Percentiles rank a stretch among this genome's conserved stretches.
Conservation (phyloP, 64 coral and sea anemone genomes). For the Platygyra sinensis region DNA sequence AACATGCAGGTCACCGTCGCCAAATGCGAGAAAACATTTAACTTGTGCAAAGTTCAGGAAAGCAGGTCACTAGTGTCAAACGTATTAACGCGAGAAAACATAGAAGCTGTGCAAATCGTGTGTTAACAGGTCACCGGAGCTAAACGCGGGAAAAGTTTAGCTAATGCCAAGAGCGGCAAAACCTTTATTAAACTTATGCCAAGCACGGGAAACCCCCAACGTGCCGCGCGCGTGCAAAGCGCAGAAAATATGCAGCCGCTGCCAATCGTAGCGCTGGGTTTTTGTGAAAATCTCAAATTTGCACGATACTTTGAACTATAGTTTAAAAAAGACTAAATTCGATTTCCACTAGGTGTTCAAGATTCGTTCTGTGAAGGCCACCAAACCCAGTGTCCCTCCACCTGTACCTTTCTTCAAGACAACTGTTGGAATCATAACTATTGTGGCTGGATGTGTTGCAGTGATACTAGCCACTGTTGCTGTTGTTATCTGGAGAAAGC, state of each 20-base stretch:
- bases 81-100: no score
- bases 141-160: no score
- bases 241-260: no score
- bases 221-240: no score
- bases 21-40: no score
- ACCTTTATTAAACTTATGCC: not conserved
- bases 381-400: slow-evolving; percentile 30
- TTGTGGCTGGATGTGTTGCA: not conserved
- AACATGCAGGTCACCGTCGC: no score
- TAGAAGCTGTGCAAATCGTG: no score
- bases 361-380: slow-evolving; percentile 27
- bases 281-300: no score
- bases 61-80: no score
- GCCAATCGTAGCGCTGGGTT: not conserved
- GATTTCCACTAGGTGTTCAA: slow-evolving; percentile 10
- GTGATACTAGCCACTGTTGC: not conserved
- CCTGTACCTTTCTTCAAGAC: slow-evolving; percentile 28
- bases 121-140: no score
- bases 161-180: no score
- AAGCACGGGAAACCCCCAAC: not conserved
- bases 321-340: not conserved
- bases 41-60: no score
- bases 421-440: slow-evolving; percentile 19
- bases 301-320: not conserved
- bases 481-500: not conserved